Percentiles rank a stretch among this genome's conserved stretches.
These are phyloP conservation scores for Notolepis coatsorum DNA, from an alignment of 2,797 vertebrate genomes.

Conservation along the genomic window DNA sequence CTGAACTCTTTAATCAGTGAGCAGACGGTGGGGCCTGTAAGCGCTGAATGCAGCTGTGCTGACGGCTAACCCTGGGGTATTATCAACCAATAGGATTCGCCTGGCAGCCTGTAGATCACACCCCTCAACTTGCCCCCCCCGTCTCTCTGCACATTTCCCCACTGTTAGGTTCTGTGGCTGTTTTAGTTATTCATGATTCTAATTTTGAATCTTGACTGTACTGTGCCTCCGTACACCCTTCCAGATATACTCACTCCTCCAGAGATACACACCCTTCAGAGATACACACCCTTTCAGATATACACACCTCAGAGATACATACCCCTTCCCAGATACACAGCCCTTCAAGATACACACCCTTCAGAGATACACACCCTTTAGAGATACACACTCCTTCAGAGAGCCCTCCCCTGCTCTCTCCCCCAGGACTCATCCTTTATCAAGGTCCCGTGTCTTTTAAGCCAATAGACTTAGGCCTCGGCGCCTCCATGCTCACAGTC, in stretches of 20 bases:
- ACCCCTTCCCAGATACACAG: too few species aligned
- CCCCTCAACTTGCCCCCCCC: background rate
- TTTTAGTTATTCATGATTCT: background rate
- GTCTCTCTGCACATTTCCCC: background rate
- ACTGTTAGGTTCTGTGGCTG: too few species aligned
- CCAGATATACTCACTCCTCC: conserved; percentile 12
- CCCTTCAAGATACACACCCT: conserved; percentile 23
- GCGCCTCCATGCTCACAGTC: conserved; percentile 70
- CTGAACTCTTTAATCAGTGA: background rate
- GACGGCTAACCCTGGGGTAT: conserved; percentile 28
- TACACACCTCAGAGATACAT: too few species aligned
- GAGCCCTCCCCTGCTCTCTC: conserved; percentile 35
- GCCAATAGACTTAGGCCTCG: conserved; percentile 64
- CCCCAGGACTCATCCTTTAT: conserved; percentile 68
- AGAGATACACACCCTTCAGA: conserved; percentile 39
- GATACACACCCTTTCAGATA: conserved; percentile 14
- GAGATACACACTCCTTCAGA: too few species aligned
- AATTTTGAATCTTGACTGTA: background rate
- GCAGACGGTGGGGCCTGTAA: conserved; percentile 29
- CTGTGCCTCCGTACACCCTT: conserved; percentile 7
- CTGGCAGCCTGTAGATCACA: background rate
- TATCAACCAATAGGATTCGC: conserved; percentile 14
- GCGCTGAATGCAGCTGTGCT: conserved; percentile 33
- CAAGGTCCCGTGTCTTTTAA: conserved; percentile 65
- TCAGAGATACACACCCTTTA: conserved; percentile 48